Evolutionary conservation across 2,113 vertebrate species (phyloP), one percentile per base, ranked within the genome.

Genomic region (Amphiprion percula): DNA sequence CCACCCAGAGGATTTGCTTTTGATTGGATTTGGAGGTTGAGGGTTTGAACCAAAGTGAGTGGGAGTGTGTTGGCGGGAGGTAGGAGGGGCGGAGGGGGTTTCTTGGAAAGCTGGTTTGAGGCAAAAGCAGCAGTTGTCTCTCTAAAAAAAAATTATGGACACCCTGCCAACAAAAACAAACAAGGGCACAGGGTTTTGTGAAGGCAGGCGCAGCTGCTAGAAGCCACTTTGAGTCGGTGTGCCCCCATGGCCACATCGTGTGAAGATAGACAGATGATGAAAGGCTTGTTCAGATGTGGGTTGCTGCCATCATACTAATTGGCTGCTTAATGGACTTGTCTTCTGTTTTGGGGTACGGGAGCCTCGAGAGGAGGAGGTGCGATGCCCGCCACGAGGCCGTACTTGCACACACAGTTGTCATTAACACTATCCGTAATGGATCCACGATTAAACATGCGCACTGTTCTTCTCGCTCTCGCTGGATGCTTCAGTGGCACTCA

Each of bases 281-380:
- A 82, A 90, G 87, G 84, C 82, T 85, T 85, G 81, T 85, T 92
- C 82, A 84, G 77, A 92, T 79, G 71, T 80, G 82, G 83, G 77
- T 71, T 73, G 70, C 86, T 82, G 83, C 83, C 76, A 60, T 87
- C 86, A 85, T 82, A 78, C 82, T 93, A 93, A 94, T 91, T 91
- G 90, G 86, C 75, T 83, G 58, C 83, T 90, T 88, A 94, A 85
- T 84, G 81, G 82, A 68, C 55, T 78, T 85, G 75, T 90, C 74
- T 53, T 90, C 68, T 82, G 85, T 86, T 68, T 39, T 58, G 28
- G 65, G 63, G 53, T 85, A 67, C 64, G 33, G 46, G 66, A 61
- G 83, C 78, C 76, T 79, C 76, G 63, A 24, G 55, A 64, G 80
- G 84, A 50, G 49, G 49, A 50, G 54, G 67, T 52, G 53, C 24